Evolutionary conservation across 2,797 vertebrate genomes (phyloP).

Genomic region (Melanotaenia parkinsoni): DNA sequence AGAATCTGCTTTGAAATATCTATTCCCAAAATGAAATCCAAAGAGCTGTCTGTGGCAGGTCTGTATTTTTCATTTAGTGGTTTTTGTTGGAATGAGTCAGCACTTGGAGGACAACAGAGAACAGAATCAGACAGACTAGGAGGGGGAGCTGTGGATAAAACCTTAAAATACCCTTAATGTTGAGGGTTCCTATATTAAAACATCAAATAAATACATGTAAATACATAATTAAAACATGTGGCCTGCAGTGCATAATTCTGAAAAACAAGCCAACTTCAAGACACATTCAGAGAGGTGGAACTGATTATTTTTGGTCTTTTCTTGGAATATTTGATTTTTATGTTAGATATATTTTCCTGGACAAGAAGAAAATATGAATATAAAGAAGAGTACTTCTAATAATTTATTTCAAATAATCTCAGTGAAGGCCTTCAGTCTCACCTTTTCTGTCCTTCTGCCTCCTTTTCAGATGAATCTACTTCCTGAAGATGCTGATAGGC

Average conservation of each 20-base stretch:
- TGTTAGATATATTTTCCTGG: too few species aligned
- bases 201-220: neutral
- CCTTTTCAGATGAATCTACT: slow-evolving; percentile 74
- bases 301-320: neutral
- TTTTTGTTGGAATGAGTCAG: slow-evolving; percentile 56
- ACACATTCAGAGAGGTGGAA: neutral
- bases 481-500: slow-evolving; percentile 85
- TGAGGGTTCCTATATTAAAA: neutral
- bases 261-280: neutral
- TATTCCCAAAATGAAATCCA: slow-evolving; percentile 57
- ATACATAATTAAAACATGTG: neutral
- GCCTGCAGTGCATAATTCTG: neutral
- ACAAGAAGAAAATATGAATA: too few species aligned
- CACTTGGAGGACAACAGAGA: slow-evolving; percentile 23
- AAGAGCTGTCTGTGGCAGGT: slow-evolving; percentile 34
- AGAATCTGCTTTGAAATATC: slow-evolving; percentile 57
- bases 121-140: neutral
- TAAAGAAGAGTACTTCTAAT: too few species aligned
- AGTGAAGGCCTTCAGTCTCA: slow-evolving; percentile 36
- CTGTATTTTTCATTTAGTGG: slow-evolving; percentile 33
- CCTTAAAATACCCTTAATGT: neutral
- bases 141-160: slow-evolving; percentile 18
- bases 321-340: too few species aligned
- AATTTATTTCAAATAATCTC: neutral
- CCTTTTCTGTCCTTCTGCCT: slow-evolving; percentile 70